phyloP scores from a whole-genome alignment of 2,888 invertebrate species.

The Drosophila pegasa region DNA sequence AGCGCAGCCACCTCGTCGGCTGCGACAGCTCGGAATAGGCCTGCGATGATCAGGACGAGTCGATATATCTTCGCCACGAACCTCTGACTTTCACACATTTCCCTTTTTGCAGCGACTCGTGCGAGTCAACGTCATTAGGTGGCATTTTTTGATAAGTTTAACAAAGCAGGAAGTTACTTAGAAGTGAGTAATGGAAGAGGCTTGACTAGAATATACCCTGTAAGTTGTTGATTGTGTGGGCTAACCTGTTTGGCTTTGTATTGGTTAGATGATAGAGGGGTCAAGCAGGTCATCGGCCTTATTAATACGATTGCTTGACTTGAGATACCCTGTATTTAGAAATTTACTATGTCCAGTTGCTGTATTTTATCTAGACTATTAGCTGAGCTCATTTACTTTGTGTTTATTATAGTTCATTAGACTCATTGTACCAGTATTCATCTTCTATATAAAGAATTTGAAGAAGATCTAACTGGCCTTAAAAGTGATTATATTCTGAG shows the following conservation, averaged over 20 bases:
- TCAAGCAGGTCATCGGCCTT: too few relatives aligned
- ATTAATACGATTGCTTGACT: too few relatives aligned
- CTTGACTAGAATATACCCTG: not conserved
- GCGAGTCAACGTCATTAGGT: conserved; percentile 10
- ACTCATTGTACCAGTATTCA: not conserved
- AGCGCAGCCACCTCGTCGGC: conserved; percentile 6
- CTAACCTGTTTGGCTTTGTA: too few relatives aligned
- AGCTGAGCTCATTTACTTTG: too few relatives aligned
- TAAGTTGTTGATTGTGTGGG: not conserved
- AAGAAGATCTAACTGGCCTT: too few relatives aligned
- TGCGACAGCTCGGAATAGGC: conserved; percentile 12
- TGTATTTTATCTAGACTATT: too few relatives aligned
- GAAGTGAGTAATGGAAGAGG: not conserved
- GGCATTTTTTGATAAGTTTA: conserved; percentile 34
- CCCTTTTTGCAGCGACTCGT: conserved; percentile 31
- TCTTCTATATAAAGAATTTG: too few relatives aligned
- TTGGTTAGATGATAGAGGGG: too few relatives aligned
- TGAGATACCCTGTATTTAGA: not conserved
- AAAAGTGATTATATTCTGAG: too few relatives aligned
- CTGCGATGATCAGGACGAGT: conserved; percentile 21
- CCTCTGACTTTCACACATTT: conserved; percentile 51
- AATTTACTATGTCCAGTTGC: too few relatives aligned
- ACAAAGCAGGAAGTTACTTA: conserved; percentile 1
- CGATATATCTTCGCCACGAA: conserved; percentile 19
- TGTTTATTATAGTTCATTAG: not conserved